A percentile compares a stretch with the other conserved stretches of the same genome.
phyloP scores from a whole-genome alignment of 2,888 invertebrate genomes.

The Troides oblongomaculatus region DNA sequence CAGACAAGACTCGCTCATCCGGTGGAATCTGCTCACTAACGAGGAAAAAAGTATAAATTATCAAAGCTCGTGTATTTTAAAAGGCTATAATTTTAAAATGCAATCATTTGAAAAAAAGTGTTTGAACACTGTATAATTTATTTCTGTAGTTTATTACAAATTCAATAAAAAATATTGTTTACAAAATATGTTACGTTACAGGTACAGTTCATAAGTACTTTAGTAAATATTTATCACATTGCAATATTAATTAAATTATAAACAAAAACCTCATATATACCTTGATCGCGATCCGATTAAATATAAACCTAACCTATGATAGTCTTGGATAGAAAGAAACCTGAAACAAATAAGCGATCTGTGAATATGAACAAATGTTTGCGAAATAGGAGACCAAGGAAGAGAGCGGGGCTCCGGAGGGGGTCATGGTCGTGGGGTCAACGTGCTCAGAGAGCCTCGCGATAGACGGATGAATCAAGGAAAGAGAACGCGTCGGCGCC shows the following conservation, averaged over 20 bases:
- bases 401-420: constrained; percentile 40
- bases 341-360: constrained; percentile 43
- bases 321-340: constrained; percentile 30
- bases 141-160: too few species aligned
- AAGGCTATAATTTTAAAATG: too few species aligned
- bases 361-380: constrained; percentile 34
- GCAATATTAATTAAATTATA: background rate
- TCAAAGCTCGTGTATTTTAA: too few species aligned
- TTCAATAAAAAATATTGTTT: too few species aligned
- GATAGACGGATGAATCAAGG: constrained; percentile 45
- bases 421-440: constrained; percentile 74
- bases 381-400: constrained; percentile 37
- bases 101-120: too few species aligned
- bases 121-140: too few species aligned
- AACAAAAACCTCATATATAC: background rate
- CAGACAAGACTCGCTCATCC: too few species aligned
- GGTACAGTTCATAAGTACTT: background rate
- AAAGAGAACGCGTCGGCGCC: constrained; percentile 42
- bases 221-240: background rate
- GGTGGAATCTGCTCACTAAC: too few species aligned
- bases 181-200: background rate
- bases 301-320: constrained; percentile 18
- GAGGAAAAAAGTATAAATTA: too few species aligned
- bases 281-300: background rate
- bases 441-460: constrained; percentile 55